Base-by-base conservation (phyloP, 1,140 invertebrate species). In the Atta cephalotes region DNA sequence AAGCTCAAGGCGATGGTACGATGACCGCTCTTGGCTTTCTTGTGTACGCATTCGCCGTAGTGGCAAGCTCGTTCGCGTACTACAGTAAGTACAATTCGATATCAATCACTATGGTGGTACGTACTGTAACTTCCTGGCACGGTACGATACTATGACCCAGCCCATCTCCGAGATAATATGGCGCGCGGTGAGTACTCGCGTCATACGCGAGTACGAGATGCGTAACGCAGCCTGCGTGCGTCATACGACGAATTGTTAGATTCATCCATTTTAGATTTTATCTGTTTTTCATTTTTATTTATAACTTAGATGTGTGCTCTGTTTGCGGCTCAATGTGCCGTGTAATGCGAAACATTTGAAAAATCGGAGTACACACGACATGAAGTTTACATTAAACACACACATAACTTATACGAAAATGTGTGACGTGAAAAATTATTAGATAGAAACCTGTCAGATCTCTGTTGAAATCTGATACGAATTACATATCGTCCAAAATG, bases 31-130 rank as follows among this genome's bases (percentile, higher is more conserved):
- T 90, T 58, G 87, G 60, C 72, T 92, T 81, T 89, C 77, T 91
- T 68, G 90, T 90, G 72, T 78, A 93, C 51, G 72, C 91, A 2
- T 87, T 93, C 25, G 88, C 87, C 79, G 14, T 93, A 45, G 53
- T 85, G 74, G 76, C 68, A 78, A 76, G 84, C 60, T 88, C 92
- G 56, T 72, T 92, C 7, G 88, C 85, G 5, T 85, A 65, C 53
- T 90, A 93, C 28, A 94, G 94, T 94, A 90, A 94, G 94, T 94
- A 92, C 14, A 18, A 21, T 12, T 14, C 49, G 63, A 9, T 21
- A 25, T n/a, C 39, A 28, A 28, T 3, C n/a, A 31, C 31, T 66
- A 79, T 28, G n/a, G 39, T 53, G 70, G 51, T 51, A 71, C 31
- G 65, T n/a, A 6, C n/a, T n/a, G 56, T 49, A 65, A 84, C 45